Evolutionary conservation across 2,888 invertebrate genomes (phyloP), one percentile per base, ranked within the genome.

Genomic region (Hetaerina titia): DNA sequence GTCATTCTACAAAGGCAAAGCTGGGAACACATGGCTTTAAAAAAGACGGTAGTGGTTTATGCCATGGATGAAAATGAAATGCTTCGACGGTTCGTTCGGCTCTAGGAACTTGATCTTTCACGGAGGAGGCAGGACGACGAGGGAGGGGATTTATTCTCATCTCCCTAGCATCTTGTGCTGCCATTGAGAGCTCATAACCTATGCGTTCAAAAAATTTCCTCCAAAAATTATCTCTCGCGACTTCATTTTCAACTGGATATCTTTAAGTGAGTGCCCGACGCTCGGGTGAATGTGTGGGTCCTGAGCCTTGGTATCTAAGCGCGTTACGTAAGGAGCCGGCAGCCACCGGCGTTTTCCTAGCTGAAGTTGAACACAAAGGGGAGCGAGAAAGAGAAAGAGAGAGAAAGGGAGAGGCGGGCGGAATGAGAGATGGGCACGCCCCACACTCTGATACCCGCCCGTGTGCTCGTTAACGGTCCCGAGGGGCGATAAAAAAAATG

Each of bases 401-500:
- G 9, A 69, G 69, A n/a, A 9, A 7, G n/a, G 69, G 9, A 69
- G n/a, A 15, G 81, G 31, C 25, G 11, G 69, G 31, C 1, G 81
- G 31, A 11, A 81, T 31, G 81, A 81, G 81, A 81, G 81, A 69
- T 69, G 25, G 31, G 31, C 31, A 81, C 81, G 81, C 11, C 81
- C 81, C 81, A 81, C 81, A 31, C 31, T 31, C 81, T n/a, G 69
- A 81, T 31, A 25, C 81, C 13, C 81, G 81, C 22, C 69, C 22
- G 69, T 69, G 69, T 5, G 22, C 81, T 81, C 81, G 81, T 81
- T 81, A 81, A 25, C 25, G 81, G 31, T 31, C 81, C 81, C 31
- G 81, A 81, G 81, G 81, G 81, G 81, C 81, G 81, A 81, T 81
- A 81, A 81, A 81, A 74, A 81, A 81, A 31, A 81, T 31, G 81